Evolutionary conservation across 2,888 invertebrate genomes (phyloP).

Genomic region (Deladenus siricidicola): DNA sequence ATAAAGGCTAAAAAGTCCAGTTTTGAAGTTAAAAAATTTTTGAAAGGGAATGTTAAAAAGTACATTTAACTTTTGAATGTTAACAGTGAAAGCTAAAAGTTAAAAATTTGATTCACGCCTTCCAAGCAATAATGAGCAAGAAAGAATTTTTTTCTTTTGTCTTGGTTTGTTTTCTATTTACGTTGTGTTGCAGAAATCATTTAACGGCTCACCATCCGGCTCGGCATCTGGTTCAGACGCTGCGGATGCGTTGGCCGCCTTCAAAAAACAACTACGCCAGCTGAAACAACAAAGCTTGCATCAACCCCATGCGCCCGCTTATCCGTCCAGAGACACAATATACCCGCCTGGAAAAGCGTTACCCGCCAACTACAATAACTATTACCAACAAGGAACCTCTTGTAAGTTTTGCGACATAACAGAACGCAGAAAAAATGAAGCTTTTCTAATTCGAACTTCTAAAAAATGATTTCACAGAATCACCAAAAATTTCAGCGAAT

Average conservation of each 20-base stretch:
- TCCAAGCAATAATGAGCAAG: no score
- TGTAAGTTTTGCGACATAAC: not conserved
- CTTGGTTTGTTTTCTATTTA: no score
- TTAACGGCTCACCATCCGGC: no score
- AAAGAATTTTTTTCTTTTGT: no score
- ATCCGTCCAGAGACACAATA: not conserved
- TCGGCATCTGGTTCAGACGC: no score
- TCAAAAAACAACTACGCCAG: not conserved
- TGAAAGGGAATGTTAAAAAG: no score
- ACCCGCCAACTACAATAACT: not conserved
- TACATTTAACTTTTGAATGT: no score
- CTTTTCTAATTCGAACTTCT: not conserved
- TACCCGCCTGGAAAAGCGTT: constrained; percentile 3
- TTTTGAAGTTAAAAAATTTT: no score
- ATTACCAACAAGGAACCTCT: not conserved
- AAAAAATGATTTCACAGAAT: not conserved
- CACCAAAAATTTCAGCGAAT: not conserved
- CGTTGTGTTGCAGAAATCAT: no score
- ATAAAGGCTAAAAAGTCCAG: no score
- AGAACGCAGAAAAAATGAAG: not conserved
- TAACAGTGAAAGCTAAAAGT: no score
- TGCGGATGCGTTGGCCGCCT: not conserved
- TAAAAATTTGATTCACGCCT: no score
- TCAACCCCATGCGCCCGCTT: not conserved
- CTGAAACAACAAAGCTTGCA: not conserved